Percentiles rank a stretch among this genome's conserved stretches.
Evolutionary conservation across 1,140 invertebrate species (phyloP).

Genomic region (Choristoneura fumiferana): DNA sequence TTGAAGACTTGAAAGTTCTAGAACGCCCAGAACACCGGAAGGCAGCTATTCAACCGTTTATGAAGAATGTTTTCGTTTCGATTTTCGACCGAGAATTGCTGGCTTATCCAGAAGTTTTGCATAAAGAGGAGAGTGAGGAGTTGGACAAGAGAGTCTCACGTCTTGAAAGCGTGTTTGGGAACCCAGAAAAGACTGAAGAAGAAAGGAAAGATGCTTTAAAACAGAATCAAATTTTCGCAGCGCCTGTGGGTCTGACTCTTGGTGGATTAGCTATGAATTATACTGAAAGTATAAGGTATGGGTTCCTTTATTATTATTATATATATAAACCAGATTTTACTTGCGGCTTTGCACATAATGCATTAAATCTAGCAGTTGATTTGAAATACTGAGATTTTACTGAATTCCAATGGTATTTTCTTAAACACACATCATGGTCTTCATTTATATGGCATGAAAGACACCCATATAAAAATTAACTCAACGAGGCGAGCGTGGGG

Average conservation of each 20-base stretch:
- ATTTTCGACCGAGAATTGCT: constrained; percentile 81
- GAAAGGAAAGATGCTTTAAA: constrained; percentile 46
- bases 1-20: constrained; percentile 64
- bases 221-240: constrained; percentile 53
- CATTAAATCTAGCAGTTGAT: too few relatives aligned
- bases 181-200: constrained; percentile 44
- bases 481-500: too few relatives aligned
- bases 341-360: too few relatives aligned
- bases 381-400: too few relatives aligned
- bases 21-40: constrained; percentile 58
- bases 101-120: constrained; percentile 83
- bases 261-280: constrained; percentile 74
- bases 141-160: constrained; percentile 80
- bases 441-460: too few relatives aligned
- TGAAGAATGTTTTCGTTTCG: constrained; percentile 82
- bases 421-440: too few relatives aligned
- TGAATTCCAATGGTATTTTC: too few relatives aligned
- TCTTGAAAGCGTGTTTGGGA: constrained; percentile 80
- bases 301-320: too few relatives aligned
- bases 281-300: constrained; percentile 74
- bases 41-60: constrained; percentile 77
- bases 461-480: too few relatives aligned
- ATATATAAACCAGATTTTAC: too few relatives aligned
- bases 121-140: constrained; percentile 82
- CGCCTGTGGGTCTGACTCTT: constrained; percentile 60